Percentiles rank a stretch among this genome's conserved stretches.
Conservation (phyloP, 2,888 invertebrate genomes). For the Microctonus hyperodae region DNA sequence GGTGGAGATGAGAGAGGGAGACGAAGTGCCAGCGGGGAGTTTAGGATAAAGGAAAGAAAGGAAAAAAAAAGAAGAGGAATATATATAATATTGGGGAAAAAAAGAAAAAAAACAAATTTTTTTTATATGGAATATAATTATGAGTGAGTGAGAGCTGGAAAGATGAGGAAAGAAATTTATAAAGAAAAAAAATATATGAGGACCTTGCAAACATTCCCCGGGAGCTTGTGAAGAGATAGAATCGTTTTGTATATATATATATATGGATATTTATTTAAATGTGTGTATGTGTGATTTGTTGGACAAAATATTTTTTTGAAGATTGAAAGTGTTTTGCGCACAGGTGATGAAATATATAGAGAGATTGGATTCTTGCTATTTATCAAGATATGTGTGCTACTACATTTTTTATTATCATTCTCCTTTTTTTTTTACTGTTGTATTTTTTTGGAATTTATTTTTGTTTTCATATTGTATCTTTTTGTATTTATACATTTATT, state of each 20-base stretch:
- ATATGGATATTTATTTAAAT: no score
- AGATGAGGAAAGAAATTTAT: no score
- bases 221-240: neutral
- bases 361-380: constrained; percentile 9
- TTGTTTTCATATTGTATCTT: neutral
- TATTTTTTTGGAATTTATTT: neutral
- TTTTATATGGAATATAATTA: neutral
- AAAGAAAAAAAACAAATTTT: neutral
- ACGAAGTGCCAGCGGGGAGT: neutral
- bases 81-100: neutral
- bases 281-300: neutral
- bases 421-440: neutral
- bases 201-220: neutral
- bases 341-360: constrained; percentile 27
- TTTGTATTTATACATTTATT: neutral
- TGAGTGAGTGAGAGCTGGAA: no score
- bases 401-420: neutral
- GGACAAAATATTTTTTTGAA: neutral
- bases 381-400: constrained; percentile 14
- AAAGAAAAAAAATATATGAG: no score
- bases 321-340: constrained; percentile 5
- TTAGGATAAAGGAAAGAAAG: neutral
- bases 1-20: neutral
- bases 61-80: constrained; percentile 11
- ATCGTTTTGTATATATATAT: neutral